phyloP scores from a whole-genome alignment of 2,113 vertebrate species.

The Tricholaema leucomelas region DNA sequence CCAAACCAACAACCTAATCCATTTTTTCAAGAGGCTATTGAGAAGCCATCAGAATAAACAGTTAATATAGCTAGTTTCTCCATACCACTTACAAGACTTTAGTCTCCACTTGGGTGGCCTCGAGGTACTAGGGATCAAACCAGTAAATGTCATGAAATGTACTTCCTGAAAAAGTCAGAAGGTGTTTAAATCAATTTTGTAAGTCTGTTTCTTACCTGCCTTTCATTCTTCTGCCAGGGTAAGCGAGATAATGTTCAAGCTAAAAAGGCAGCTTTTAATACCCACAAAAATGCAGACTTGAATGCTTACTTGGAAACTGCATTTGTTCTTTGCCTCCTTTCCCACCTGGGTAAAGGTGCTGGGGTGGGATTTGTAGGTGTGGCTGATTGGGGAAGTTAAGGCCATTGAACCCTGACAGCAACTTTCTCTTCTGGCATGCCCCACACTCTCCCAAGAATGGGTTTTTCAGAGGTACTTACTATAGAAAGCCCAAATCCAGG shows the following conservation, averaged over 20 bases:
- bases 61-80: background rate
- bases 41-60: background rate
- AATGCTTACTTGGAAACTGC: background rate
- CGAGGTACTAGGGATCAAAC: background rate
- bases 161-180: background rate
- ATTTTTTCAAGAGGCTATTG: background rate
- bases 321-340: background rate
- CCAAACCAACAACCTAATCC: background rate
- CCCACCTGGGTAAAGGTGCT: background rate
- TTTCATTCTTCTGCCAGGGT: background rate
- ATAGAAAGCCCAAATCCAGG: background rate
- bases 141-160: background rate
- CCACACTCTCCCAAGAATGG: background rate
- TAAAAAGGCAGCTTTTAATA: background rate
- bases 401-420: background rate
- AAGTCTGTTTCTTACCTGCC: background rate
- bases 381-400: background rate
- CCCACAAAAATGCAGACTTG: background rate
- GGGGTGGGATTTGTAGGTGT: background rate
- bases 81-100: background rate
- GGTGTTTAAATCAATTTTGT: background rate
- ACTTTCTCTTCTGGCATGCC: fast-evolving
- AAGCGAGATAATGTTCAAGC: background rate
- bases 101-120: background rate
- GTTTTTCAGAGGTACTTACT: background rate